Base-by-base conservation (phyloP, 1,140 invertebrate species). In the Drosophila guanche region DNA sequence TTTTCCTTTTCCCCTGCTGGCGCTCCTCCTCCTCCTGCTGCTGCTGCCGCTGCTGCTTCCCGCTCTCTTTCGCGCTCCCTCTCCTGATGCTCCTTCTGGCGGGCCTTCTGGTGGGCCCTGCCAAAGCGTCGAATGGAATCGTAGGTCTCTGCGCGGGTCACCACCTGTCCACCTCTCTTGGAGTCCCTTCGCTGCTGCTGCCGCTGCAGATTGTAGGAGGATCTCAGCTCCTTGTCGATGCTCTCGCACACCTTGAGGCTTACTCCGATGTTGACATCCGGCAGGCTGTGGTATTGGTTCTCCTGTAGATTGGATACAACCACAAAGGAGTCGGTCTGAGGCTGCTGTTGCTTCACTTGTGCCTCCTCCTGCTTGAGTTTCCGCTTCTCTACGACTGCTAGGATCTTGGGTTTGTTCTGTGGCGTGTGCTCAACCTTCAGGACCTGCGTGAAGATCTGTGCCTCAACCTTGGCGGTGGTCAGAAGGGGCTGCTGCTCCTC, bases 231-330 rank as follows among this genome's bases (percentile, higher is more conserved):
- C 46, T 93, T 93, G 89, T 95, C 94, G 75, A 95, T 95, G 71
- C 92, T 93, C 86, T 95, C 94, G 41, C 93, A 95, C 72, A 94
- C 94, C 73, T 93, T 93, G 27, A 95, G 92, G 70, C 93, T 94
- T 79, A 94, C 94, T 53, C 94, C 93, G 33, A 94, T 94, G 48
- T 94, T 94, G 29, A 95, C 94, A 90, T 95, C 94, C 6, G 94
- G 94, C 58, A 95, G 89, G 4, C 94, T 95, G 84, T 94, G 93
- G 72, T 94, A 95, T 83, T 95, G 94, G 90, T 95, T 95, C 90
- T 94, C 93, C 52, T 45, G 42, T 4, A 89, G 72, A 76, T 89
- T 89, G 33, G 81, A 71, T 56, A 90, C 57, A 1, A 76, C 27
- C 22, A 77, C 51, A 8, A 77, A 74, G 10, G 54, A 70, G 16